These are phyloP conservation scores for Rafetus swinhoei DNA, from an alignment of 2,113 vertebrate species.

Conservation along the genomic window DNA sequence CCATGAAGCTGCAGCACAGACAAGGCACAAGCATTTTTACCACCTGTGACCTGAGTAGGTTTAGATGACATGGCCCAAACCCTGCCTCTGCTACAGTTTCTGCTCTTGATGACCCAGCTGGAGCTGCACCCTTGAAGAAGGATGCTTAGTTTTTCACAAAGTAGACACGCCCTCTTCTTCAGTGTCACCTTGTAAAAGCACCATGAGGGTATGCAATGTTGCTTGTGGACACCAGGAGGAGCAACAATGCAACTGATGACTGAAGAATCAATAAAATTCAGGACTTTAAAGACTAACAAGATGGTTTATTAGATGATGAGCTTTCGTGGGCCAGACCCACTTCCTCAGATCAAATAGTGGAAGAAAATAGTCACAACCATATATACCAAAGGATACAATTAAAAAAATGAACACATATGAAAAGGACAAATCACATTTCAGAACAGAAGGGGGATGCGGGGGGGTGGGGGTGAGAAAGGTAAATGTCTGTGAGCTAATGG, in stretches of 20 bases:
- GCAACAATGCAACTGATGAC: conserved; percentile 17
- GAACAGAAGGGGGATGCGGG: too few species aligned
- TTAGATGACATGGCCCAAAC: neutral
- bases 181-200: neutral
- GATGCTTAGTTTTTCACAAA: neutral
- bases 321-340: too few species aligned
- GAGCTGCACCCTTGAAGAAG: neutral
- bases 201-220: neutral
- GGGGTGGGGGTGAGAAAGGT: too few species aligned
- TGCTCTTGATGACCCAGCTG: neutral
- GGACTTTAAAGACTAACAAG: too few species aligned
- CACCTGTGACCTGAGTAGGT: neutral
- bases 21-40: fast-evolving
- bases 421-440: too few species aligned
- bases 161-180: neutral
- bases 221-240: conserved; percentile 37
- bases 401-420: too few species aligned
- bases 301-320: too few species aligned
- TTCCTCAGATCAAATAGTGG: too few species aligned
- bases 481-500: too few species aligned
- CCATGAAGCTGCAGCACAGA: neutral
- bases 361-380: too few species aligned
- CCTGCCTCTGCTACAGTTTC: neutral
- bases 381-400: too few species aligned
- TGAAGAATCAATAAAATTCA: too few species aligned